A percentile compares a stretch with the other conserved stretches of the same genome.
phyloP scores from a whole-genome alignment of 2,113 vertebrate genomes.

The Lepus europaeus region DNA sequence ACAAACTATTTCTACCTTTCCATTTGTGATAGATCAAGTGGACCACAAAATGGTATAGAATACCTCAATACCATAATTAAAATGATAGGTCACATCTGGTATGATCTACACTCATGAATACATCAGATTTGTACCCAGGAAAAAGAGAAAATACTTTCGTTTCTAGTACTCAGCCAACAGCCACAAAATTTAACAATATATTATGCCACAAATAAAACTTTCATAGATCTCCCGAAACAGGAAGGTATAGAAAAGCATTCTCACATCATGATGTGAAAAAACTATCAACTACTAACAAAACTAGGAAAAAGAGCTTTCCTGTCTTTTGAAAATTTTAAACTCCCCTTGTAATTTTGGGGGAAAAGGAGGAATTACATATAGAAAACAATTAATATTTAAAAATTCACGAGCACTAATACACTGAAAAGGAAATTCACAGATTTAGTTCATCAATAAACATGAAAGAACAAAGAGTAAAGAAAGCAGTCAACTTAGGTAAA shows the following conservation, averaged over 20 bases:
- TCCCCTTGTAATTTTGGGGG: not conserved
- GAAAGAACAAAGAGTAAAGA: not conserved
- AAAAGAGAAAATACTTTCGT: not conserved
- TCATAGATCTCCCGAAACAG: not conserved
- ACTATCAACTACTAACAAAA: conserved; percentile 46
- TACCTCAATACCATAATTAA: not conserved
- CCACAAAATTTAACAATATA: not conserved
- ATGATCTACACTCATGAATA: not conserved
- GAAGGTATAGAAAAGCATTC: not conserved
- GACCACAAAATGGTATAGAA: not conserved
- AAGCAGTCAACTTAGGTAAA: conserved; percentile 22
- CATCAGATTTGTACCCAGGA: not conserved
- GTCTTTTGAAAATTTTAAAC: not conserved
- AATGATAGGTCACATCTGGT: not conserved
- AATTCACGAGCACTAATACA: not conserved
- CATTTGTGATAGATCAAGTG: not conserved
- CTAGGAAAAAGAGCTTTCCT: not conserved
- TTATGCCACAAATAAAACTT: conserved; percentile 24
- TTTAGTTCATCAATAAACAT: conserved; percentile 42
- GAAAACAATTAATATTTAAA: not conserved
- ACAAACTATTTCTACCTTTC: not conserved
- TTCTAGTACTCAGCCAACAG: not conserved
- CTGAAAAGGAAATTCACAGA: conserved; percentile 31
- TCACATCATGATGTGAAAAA: not conserved
- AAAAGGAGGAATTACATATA: not conserved